Evolutionary conservation across 2,888 invertebrate species (phyloP), one percentile per base, ranked within the genome.

Genomic region (Stenurella melanura): DNA sequence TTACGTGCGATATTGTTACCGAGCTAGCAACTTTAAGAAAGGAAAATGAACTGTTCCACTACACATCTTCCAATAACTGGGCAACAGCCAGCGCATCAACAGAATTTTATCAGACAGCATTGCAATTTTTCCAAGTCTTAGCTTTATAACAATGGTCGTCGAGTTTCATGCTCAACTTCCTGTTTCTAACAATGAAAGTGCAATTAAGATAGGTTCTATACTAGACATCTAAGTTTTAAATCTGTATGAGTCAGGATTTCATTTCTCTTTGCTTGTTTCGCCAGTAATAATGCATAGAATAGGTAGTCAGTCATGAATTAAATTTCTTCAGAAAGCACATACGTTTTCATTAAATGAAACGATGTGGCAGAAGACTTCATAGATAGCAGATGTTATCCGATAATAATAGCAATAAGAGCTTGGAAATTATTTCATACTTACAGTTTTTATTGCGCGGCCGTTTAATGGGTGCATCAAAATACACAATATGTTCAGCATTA

Each of bases 121-220:
- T 61, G 26, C 60, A 26, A 21, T 61, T 26, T 26, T 61, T 26
- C 60, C 26, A 30, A 61, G n/a, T 26, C 60, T 61, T 61, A 30
- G 26, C n/a, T 26, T 50, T 50, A 26, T 30, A 61, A 61, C 26
- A 61, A 26, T 61, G 26, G n/a, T 26, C 21, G 60, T 30, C 21
- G 60, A 61, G 30, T 61, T 61, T 61, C 60, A 61, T 26, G 60
- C 60, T 21, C 60, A 61, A 61, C 60, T 26, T 61, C 26, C 60
- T 30, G 60, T 61, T 61, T 61, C 60, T 61, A 61, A 61, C 60
- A 61, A 61, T 61, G 60, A 61, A 61, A 61, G 60, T 26, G 26
- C 26, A 61, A 61, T 61, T 61, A 61, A 30, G 60, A 61, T 61
- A 61, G 26, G 58, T 58, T 58, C 21, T 18, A 12, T 9, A 21